phyloP scores from a whole-genome alignment of 2,113 vertebrate genomes.

The Sceloporus tristichus region DNA sequence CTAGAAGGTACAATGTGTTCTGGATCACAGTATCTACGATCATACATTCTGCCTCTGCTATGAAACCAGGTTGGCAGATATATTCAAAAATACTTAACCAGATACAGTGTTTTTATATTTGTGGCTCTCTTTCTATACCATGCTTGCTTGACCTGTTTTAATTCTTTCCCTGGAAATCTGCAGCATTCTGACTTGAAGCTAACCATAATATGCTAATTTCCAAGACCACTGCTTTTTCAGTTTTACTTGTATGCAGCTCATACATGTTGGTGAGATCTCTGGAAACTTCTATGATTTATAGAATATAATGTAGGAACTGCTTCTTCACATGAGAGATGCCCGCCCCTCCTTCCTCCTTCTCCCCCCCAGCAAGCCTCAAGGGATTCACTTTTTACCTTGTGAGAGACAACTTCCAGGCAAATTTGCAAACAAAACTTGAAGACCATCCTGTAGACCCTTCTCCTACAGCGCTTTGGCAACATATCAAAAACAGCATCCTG shows the following conservation, averaged over 20 bases:
- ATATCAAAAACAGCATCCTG: no score
- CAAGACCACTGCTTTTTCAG: background rate
- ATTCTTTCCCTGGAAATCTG: background rate
- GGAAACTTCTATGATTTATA: background rate
- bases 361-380: no score
- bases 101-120: background rate
- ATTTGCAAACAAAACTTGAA: no score
- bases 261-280: background rate
- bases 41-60: background rate
- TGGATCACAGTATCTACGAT: slow-evolving; percentile 2
- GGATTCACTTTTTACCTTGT: no score
- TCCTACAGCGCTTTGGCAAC: no score
- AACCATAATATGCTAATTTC: background rate
- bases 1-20: slow-evolving; percentile 2
- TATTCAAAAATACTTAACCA: background rate
- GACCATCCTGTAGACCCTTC: no score
- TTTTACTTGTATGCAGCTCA: background rate
- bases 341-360: no score
- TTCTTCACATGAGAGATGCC: background rate
- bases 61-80: background rate
- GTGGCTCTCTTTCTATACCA: background rate
- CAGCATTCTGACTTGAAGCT: background rate
- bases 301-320: background rate
- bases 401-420: no score
- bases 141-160: background rate